Percentiles rank a stretch among this genome's conserved stretches.
Conservation (phyloP, 2,113 vertebrate species). For the Numenius arquata region DNA sequence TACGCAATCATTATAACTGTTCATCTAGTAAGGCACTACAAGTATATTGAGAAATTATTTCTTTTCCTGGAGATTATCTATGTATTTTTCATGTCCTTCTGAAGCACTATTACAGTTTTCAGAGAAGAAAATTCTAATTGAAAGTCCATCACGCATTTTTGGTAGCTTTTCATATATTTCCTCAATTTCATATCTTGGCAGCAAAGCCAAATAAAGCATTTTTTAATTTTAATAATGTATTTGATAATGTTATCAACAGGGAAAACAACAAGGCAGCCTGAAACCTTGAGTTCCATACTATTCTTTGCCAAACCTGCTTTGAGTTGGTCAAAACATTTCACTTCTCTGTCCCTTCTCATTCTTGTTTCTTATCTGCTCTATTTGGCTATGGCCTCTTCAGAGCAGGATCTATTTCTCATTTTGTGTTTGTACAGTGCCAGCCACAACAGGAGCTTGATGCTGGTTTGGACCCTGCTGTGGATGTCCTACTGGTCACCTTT, state of each 20-base stretch:
- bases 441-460: neutral
- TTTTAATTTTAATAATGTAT: neutral
- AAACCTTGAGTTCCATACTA: neutral
- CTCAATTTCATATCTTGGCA: neutral
- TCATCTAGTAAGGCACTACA: neutral
- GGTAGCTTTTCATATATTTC: neutral
- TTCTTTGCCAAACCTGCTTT: neutral
- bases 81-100: neutral
- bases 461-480: neutral
- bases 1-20: neutral
- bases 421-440: neutral
- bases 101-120: neutral
- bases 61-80: neutral
- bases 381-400: neutral
- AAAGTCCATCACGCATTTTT: neutral
- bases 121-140: neutral
- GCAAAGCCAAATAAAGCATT: neutral
- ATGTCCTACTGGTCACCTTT: neutral
- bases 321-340: neutral
- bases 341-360: neutral
- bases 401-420: neutral
- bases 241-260: neutral
- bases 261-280: neutral
- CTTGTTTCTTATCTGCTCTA: neutral
- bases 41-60: neutral